phyloP scores from a whole-genome alignment of 2,888 invertebrate genomes.

The Omphaloscelis lunosa region DNA sequence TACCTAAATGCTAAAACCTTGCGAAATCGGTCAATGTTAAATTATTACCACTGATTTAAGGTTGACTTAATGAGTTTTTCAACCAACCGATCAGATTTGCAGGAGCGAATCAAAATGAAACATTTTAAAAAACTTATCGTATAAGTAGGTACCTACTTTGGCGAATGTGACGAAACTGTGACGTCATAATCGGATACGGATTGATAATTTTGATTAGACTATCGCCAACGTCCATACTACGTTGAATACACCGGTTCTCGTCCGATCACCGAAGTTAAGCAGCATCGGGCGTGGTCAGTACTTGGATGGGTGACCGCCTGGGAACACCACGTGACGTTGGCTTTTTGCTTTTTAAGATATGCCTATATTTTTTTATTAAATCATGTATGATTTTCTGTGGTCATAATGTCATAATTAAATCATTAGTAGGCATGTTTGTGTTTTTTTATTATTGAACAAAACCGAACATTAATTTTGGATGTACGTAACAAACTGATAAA shows the following conservation, averaged over 20 bases:
- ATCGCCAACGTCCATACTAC: constrained; percentile 60
- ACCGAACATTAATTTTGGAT: too few relatives aligned
- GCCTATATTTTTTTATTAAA: neutral
- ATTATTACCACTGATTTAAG: too few relatives aligned
- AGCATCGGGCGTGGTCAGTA: constrained; percentile 85
- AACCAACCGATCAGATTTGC: too few relatives aligned
- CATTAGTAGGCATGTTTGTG: too few relatives aligned
- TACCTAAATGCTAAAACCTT: too few relatives aligned
- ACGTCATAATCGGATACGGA: rapidly evolving
- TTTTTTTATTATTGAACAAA: too few relatives aligned
- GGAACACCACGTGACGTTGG: constrained; percentile 77
- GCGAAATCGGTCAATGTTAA: too few relatives aligned
- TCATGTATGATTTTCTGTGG: neutral
- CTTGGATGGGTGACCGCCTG: constrained; percentile 88
- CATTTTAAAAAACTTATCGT: neutral
- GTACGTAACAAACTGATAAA: too few relatives aligned
- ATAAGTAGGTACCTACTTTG: too few relatives aligned
- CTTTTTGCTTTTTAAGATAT: constrained; percentile 47
- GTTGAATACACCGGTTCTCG: constrained; percentile 86
- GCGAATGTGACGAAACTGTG: neutral
- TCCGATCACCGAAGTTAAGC: constrained; percentile 88
- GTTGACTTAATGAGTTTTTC: too few relatives aligned
- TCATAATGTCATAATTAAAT: too few relatives aligned
- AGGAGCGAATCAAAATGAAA: too few relatives aligned
- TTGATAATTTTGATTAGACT: rapidly evolving